Base-by-base conservation (phyloP, 1,140 invertebrate species). In the Campoletis sonorensis region DNA sequence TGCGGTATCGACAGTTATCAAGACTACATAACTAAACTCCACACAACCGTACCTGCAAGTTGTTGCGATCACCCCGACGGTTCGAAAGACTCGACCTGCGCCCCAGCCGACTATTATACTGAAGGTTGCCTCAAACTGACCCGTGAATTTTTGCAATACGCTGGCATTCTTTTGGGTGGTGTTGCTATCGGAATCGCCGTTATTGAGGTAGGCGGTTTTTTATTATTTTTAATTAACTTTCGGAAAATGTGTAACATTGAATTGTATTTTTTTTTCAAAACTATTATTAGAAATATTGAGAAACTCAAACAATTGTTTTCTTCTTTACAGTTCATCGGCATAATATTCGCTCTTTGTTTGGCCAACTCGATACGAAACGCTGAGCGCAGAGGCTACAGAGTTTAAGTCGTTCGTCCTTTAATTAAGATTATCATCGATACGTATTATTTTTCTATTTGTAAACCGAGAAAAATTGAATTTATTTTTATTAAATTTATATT, bases 261-360 rank as follows among this genome's bases (percentile, higher is more conserved):
- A n/a, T n/a, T n/a, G 5, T 64, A 80, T 30, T 68, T 77, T 79
- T 77, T 33, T 26, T 80, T 23, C 81, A 45, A 45, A 45, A 7
- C 30, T 7, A 4, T 33, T 33, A 4, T 33, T 33, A 7, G 2
- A 33, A 45, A 45, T 45, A 13, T 45, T 8, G 5, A 45, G 5
- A 11, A 10, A 45, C 11, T 11, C n/a, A 45, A 45, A 45, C 5
- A 45, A 3, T 83, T 45, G 8, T 45, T 45, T 45, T 45, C 13
- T 45, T 76, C 18, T 67, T 86, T 85, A 33, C 93, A 97, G 96
- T 89, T 97, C 26, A 91, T 97, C 82, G 97, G 97, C 23, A 95
- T 97, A 11, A 93, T 97, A n/a, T 97, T 97, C 86, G 95, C 97
- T 3, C 95, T 96, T 88, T 96, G 96, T 88, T 88, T 98, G 89